Conservation (phyloP, 2,113 vertebrate genomes). For the Haplotaxodon microlepis region DNA sequence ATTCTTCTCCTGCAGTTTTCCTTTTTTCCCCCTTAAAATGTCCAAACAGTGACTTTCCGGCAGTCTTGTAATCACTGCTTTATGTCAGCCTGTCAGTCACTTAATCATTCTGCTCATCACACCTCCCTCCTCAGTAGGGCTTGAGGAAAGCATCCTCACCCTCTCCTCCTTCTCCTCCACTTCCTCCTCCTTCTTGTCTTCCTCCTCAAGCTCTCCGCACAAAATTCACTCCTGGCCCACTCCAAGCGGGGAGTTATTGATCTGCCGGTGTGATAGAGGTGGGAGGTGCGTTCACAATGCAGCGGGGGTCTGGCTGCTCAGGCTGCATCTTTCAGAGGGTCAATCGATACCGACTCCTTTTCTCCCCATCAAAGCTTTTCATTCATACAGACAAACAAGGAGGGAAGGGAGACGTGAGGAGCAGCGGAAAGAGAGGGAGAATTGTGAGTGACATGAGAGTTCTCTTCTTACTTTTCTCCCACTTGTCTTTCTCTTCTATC, state of each 20-base stretch:
- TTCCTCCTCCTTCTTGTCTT: neutral
- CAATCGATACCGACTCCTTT: constrained; percentile 60
- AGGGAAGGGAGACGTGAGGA: constrained; percentile 46
- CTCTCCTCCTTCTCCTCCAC: constrained; percentile 5
- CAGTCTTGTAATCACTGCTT: neutral
- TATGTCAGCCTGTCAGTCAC: constrained; percentile 13
- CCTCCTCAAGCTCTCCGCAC: neutral
- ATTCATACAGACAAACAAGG: constrained; percentile 59
- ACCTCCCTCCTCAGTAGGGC: neutral
- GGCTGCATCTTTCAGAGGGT: constrained; percentile 65
- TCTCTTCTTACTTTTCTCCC: neutral
- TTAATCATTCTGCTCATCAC: neutral
- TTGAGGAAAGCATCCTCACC: constrained; percentile 17
- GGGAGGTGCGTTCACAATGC: constrained; percentile 54
- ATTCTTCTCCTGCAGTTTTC: neutral
- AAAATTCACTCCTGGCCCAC: neutral
- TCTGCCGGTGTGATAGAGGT: constrained; percentile 42
- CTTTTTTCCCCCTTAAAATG: rapidly evolving
- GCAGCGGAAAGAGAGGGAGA: neutral
- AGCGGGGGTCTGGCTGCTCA: constrained; percentile 46
- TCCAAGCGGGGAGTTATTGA: constrained; percentile 53
- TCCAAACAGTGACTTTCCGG: neutral
- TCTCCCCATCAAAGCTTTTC: constrained; percentile 68
- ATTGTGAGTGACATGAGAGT: constrained; percentile 34
- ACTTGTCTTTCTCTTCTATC: neutral